Evolutionary conservation across 2,797 vertebrate genomes (phyloP), one percentile per base, ranked within the genome.

Genomic region (Sebastes trivittatus): DNA sequence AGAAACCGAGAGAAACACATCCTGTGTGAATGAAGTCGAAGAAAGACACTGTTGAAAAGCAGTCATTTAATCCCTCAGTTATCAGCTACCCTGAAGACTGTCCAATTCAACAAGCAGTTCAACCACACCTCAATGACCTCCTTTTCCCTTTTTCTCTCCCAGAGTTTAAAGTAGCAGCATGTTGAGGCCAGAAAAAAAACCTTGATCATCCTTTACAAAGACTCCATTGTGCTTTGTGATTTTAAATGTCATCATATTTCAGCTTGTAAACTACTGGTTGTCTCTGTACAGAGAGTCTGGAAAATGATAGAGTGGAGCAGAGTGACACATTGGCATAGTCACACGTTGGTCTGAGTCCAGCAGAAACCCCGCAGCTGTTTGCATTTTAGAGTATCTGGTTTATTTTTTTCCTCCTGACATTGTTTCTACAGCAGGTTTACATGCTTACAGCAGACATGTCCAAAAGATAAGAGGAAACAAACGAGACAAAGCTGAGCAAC

Each of bases 291-390:
- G 25, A 32, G 38, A 54, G 49, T 52, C 18, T 52, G 20, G 34
- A 61, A 85, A 89, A 89, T 80, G 59, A 80, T 64, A 82, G 77
- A 81, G 77, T n/a, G 16, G 74, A 72, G 54, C 63, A 20, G 42
- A 70, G 49, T 74, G 80, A 46, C 42, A 46, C 42, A 46, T 46
- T 46, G 42, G 42, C 42, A 46, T 46, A 18, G 42, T 52, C 49
- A 87, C 71, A 61, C 34, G 58, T 55, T 80, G 73, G 58, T 68
- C 22, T 9, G 25, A 58, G 55, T 80, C 75, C 76, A 54, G 20
- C 54, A 66, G 27, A 38, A 70, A 54, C 27, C 10, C 54, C 23
- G 65, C 69, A 78, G 42, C 75, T 65, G 68, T 30, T 76, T 76
- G 34, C 20, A 55, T 36, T 49, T 20, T 3, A 66, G 22, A 7